Evolutionary conservation across 2,797 vertebrate genomes (phyloP).

Genomic region (Pangasius djambal): DNA sequence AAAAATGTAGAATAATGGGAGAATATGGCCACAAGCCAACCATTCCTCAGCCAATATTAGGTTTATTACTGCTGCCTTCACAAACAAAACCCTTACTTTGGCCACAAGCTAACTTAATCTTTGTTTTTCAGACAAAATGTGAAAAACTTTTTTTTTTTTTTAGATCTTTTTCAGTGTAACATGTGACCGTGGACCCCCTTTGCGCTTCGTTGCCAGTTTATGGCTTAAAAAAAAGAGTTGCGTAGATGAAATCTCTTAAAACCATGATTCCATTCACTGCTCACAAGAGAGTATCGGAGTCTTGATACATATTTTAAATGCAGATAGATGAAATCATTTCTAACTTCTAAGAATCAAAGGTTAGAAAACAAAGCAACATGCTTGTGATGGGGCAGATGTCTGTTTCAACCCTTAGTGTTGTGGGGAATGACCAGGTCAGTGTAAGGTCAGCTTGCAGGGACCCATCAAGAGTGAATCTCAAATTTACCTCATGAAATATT

Average conservation of each 20-base stretch:
- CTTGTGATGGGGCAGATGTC: background rate
- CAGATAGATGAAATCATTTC: background rate
- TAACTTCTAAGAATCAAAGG: background rate
- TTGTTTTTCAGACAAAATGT: background rate
- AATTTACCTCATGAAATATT: slow-evolving; percentile 65
- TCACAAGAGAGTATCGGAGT: background rate
- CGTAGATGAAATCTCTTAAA: background rate
- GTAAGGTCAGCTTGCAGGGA: background rate
- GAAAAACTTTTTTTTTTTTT: too few relatives aligned
- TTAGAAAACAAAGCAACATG: background rate
- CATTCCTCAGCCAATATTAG: slow-evolving; percentile 12
- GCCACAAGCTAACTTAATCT: background rate
- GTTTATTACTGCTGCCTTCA: slow-evolving; percentile 8
- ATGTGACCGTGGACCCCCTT: background rate
- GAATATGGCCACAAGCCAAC: slow-evolving; percentile 3
- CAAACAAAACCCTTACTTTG: background rate
- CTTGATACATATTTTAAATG: background rate
- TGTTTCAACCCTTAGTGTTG: background rate
- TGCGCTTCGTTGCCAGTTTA: background rate
- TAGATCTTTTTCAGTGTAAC: background rate
- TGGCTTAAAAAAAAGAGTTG: background rate
- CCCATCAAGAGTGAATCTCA: slow-evolving; percentile 50
- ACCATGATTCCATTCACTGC: background rate
- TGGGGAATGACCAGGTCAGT: background rate
- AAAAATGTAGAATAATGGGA: background rate